Evolutionary conservation across 30 jellyfish, hydroid and myxozoan species (phyloP), one percentile per base, ranked within the genome.

Genomic region (Mastigias papua): DNA sequence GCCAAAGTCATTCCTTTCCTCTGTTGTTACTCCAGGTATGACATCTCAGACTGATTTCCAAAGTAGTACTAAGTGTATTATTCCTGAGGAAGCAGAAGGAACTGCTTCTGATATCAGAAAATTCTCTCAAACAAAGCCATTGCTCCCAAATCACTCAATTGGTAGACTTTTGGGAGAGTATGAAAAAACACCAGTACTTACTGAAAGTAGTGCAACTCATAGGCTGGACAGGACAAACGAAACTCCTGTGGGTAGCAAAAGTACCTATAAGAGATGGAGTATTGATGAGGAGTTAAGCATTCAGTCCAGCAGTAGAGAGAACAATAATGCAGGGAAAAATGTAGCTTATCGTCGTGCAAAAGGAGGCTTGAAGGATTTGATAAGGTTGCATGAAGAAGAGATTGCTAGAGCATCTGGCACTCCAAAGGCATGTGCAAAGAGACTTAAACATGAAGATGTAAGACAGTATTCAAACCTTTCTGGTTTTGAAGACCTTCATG

Each of bases 391-490:
- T 83, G 98, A 94, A 60, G 93, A 88, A 9, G 97, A 88, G 71
- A 94, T 94, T 28, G 98, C 97, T 0, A 89, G 98, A n/a, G 98
- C 94, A 10, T 89, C 98, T 6, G 97, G 97, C 10, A 82, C 87
- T 11, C 69, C 42, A 58, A 70, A 66, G 31, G 82, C 35, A 1
- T 32, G 2, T 63, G 78, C 73, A 25, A 69, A 83, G 32, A 33
- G 77, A 50, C 76, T 77, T 5, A 70, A 69, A 67, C 86, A 37
- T 20, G 84, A 83, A 19, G 86, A 57, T 0, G 3, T 20, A 63
- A n/a, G 48, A 25, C 86, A 20, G 29, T 2, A 26, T 21, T 34
- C 88, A 0, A 34, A 33, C 20, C 34, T 81, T 0, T 21, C 69
- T 35, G 30, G 80, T 37, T 34, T 50, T 37, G 84, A 65, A 1